Percentiles rank a stretch among this genome's conserved stretches.
These are phyloP conservation scores for Drosophila rellima DNA, from an alignment of 2,888 invertebrate genomes.

Conservation along the genomic window DNA sequence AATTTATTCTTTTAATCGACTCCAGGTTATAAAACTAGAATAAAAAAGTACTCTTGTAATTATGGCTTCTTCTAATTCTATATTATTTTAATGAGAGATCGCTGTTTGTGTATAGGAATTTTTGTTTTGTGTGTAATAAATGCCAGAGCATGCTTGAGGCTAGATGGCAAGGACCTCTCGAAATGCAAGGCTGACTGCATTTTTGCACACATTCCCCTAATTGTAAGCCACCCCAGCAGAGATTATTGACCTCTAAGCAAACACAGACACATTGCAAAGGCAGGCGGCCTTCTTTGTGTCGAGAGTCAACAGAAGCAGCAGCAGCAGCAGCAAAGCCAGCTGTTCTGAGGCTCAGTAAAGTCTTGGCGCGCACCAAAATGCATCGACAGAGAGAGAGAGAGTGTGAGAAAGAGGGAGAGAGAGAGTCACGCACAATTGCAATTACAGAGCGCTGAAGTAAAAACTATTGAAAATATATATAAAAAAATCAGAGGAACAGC, in stretches of 20 bases:
- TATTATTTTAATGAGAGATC: background rate
- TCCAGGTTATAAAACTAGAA: too few species aligned
- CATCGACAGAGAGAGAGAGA: conserved; percentile 21
- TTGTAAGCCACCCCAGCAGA: conserved; percentile 54
- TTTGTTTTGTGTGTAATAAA: background rate
- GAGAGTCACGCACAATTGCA: conserved; percentile 66
- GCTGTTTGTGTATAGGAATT: background rate
- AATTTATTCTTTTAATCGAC: too few species aligned
- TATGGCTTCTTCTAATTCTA: background rate
- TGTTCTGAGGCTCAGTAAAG: conserved; percentile 42
- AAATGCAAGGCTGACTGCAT: conserved; percentile 26
- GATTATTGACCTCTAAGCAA: conserved; percentile 75
- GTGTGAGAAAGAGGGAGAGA: background rate
- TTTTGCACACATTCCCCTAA: conserved; percentile 33
- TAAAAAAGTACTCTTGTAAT: too few species aligned
- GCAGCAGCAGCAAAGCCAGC: conserved; percentile 49
- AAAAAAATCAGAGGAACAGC: conserved; percentile 73
- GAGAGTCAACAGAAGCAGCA: conserved; percentile 28
- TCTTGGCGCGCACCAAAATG: conserved; percentile 56
- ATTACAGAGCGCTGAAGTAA: conserved; percentile 35
- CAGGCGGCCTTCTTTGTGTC: conserved; percentile 56
- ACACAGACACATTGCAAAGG: conserved; percentile 50
- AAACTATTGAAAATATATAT: background rate
- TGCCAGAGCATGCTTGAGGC: conserved; percentile 3
- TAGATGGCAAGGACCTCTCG: background rate